phyloP scores from a whole-genome alignment of 2,888 invertebrate genomes.

The Gastracanthus pulcherrimus region DNA sequence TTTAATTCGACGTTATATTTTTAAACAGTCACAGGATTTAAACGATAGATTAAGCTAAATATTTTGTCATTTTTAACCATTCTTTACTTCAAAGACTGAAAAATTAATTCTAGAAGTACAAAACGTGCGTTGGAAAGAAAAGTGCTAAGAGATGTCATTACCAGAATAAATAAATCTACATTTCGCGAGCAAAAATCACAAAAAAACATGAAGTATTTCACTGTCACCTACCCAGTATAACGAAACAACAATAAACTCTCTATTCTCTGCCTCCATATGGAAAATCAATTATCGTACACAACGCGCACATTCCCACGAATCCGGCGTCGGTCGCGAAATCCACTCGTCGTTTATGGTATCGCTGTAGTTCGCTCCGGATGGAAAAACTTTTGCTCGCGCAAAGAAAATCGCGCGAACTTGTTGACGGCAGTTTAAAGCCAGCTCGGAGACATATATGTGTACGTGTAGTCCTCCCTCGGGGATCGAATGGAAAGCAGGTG shows the following conservation, averaged over 20 bases:
- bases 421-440: conserved; percentile 28
- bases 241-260: background rate
- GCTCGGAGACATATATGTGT: background rate
- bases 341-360: background rate
- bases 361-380: background rate
- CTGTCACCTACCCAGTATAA: background rate
- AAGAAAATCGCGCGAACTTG: conserved; percentile 32
- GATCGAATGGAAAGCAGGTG: conserved; percentile 47
- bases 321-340: background rate
- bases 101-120: too few relatives aligned
- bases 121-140: too few relatives aligned
- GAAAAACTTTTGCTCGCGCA: conserved; percentile 35
- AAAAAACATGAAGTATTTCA: background rate
- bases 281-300: conserved; percentile 20
- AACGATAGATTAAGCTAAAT: too few relatives aligned
- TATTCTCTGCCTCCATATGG: background rate
- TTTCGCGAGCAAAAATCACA: background rate
- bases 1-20: too few relatives aligned
- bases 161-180: too few relatives aligned
- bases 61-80: too few relatives aligned
- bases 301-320: background rate
- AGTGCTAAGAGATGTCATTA: too few relatives aligned
- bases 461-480: conserved; percentile 18
- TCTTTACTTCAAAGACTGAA: too few relatives aligned
- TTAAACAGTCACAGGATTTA: too few relatives aligned